Conservation (phyloP, 35 echinoderm and acorn worm species). For the Ophiothrix spiculata region DNA sequence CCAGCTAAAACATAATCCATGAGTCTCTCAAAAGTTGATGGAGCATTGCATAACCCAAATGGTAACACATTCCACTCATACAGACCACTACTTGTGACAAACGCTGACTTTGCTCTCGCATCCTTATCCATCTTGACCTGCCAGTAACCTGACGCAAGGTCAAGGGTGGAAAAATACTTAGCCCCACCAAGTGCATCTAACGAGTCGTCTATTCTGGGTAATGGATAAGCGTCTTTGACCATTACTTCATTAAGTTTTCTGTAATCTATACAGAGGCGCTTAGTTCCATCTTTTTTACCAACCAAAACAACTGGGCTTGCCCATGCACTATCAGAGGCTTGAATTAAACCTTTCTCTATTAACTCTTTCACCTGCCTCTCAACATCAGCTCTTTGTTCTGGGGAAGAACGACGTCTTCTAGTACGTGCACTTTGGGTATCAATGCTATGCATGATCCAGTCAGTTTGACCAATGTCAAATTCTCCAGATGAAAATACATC, state of each 20-base stretch:
- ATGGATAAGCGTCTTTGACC: constrained; percentile 18
- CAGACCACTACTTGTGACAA: background rate
- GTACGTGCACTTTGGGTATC: no score
- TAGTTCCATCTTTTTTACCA: constrained; percentile 49
- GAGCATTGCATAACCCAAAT: constrained; percentile 22
- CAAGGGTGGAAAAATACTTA: background rate
- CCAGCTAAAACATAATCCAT: constrained; percentile 46
- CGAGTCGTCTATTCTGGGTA: constrained; percentile 20
- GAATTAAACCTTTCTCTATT: constrained; percentile 28
- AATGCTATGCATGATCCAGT: no score
- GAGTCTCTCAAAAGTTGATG: constrained; percentile 50
- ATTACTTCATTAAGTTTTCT: constrained; percentile 34
- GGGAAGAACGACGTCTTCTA: no score
- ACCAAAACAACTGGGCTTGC: constrained; percentile 43
- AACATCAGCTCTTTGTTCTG: no score
- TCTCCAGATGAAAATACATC: no score
- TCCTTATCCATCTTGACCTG: constrained; percentile 21
- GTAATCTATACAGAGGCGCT: constrained; percentile 55
- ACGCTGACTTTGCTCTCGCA: constrained; percentile 8
- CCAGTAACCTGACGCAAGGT: constrained; percentile 19
- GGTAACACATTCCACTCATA: background rate
- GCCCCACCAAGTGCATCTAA: constrained; percentile 7
- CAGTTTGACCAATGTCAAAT: no score
- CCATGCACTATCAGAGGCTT: constrained; percentile 29
- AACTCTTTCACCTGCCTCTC: constrained; percentile 28